Conservation (phyloP, 2,113 vertebrate species). For the Pipra filicauda region DNA sequence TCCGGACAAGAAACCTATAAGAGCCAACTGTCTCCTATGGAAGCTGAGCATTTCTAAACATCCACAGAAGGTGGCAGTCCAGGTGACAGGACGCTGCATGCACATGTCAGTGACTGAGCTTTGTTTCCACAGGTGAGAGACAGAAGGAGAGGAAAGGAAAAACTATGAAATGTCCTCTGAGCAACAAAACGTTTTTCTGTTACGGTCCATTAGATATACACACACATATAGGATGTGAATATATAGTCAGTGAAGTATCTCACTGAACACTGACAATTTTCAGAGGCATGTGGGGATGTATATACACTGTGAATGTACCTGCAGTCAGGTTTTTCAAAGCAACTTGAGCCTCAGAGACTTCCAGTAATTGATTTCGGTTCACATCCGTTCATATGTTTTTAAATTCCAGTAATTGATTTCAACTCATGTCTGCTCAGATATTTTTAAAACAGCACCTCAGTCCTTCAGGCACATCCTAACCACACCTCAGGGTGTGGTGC, state of each 20-base stretch:
- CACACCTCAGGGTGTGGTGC: fast-evolving
- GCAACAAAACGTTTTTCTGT: neutral
- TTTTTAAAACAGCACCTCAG: neutral
- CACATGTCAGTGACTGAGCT: neutral
- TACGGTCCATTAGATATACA: neutral
- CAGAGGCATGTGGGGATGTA: neutral
- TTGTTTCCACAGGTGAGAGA: neutral
- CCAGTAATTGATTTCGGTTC: neutral
- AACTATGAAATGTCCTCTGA: neutral
- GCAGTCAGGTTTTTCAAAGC: neutral
- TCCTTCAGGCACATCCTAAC: neutral
- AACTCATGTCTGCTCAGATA: fast-evolving
- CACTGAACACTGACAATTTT: neutral
- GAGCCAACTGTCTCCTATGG: fast-evolving
- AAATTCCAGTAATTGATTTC: neutral
- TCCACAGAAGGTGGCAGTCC: neutral
- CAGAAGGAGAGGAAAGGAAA: neutral
- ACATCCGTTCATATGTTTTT: fast-evolving
- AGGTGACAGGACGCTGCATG: neutral
- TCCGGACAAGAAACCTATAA: fast-evolving
- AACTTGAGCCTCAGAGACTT: neutral
- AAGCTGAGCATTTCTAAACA: neutral
- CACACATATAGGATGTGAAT: neutral
- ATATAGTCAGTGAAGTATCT: neutral
- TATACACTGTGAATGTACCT: fast-evolving